Evolutionary conservation across 2,888 invertebrate genomes (phyloP).

Genomic region (Eulithis prunata): DNA sequence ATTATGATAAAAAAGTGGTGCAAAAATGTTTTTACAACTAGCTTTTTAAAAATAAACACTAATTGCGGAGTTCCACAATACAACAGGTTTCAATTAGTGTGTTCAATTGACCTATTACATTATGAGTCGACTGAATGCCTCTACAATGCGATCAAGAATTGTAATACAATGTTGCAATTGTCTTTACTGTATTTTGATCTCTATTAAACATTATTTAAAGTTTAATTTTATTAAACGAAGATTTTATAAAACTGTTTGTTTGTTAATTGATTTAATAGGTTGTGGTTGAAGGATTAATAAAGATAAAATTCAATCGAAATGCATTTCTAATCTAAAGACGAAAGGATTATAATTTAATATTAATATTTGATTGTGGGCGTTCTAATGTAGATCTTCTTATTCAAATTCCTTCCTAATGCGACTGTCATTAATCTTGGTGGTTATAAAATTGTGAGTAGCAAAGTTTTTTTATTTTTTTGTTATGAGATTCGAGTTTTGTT

Average conservation of each 20-base stretch:
- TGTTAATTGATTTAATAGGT: constrained; percentile 18
- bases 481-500: constrained; percentile 9
- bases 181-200: constrained; percentile 19
- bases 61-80: constrained; percentile 4
- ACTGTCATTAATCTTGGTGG: constrained; percentile 33
- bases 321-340: constrained; percentile 58
- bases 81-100: constrained; percentile 31
- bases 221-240: constrained; percentile 1
- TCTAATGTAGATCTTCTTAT: constrained; percentile 52
- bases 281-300: constrained; percentile 25
- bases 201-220: constrained; percentile 9
- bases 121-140: constrained; percentile 32
- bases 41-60: background rate
- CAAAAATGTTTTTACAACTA: no score
- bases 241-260: constrained; percentile 12
- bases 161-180: constrained; percentile 31
- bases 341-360: constrained; percentile 55
- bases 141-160: constrained; percentile 34
- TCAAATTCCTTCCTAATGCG: constrained; percentile 35
- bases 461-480: constrained; percentile 27
- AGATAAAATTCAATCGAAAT: constrained; percentile 36
- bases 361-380: constrained; percentile 43
- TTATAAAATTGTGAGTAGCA: constrained; percentile 23
- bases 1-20: background rate
- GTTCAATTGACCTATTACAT: constrained; percentile 28